Percentiles rank a stretch among this genome's conserved stretches.
Conservation (phyloP, 2,888 invertebrate genomes). For the Perizoma affinitatum region DNA sequence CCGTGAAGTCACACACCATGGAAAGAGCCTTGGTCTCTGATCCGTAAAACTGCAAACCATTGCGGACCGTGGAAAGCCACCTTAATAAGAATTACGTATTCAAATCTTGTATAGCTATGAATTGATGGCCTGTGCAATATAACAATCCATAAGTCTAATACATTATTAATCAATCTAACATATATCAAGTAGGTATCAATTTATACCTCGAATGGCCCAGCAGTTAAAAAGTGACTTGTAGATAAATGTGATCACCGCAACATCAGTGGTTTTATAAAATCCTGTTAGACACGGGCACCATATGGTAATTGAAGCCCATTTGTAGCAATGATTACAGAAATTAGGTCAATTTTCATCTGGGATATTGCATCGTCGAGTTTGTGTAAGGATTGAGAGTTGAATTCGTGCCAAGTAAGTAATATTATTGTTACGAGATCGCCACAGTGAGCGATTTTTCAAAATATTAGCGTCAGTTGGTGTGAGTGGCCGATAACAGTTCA, state of each 20-base stretch:
- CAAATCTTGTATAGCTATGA: no score
- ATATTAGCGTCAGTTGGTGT: constrained; percentile 42
- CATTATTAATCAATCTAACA: no score
- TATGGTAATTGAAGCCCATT: constrained; percentile 38
- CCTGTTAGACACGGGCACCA: constrained; percentile 28
- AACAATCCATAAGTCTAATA: no score
- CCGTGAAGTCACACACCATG: no score
- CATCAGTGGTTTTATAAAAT: neutral
- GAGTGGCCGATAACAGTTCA: constrained; percentile 69
- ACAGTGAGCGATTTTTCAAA: constrained; percentile 52
- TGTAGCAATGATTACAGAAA: constrained; percentile 43
- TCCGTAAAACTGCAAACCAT: no score
- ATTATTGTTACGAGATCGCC: constrained; percentile 47
- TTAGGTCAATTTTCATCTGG: constrained; percentile 57
- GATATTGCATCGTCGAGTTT: constrained; percentile 50
- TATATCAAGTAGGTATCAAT: no score
- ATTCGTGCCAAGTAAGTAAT: constrained; percentile 60
- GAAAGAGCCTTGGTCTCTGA: no score
- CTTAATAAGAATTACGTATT: no score
- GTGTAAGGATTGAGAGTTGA: constrained; percentile 57
- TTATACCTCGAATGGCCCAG: neutral
- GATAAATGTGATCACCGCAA: neutral
- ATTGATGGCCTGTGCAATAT: no score
- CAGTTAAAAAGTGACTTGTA: neutral
- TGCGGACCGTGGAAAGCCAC: no score